Evolutionary conservation across 2,797 vertebrate species (phyloP).

Genomic region (Erethizon dorsatum): DNA sequence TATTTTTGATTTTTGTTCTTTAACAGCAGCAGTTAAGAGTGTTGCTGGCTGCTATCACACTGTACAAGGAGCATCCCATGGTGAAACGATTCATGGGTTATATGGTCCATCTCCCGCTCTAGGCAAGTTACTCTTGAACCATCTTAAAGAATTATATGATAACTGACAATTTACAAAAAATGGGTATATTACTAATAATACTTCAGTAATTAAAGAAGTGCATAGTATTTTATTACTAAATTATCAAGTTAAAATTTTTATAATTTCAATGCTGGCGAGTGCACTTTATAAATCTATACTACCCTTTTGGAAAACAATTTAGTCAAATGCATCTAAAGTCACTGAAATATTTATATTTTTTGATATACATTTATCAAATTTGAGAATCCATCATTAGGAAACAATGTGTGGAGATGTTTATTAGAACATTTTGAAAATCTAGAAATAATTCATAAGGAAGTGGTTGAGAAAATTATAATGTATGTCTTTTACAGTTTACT

Average conservation of each 20-base stretch:
- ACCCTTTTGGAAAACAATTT: slow-evolving; percentile 45
- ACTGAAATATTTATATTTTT: slow-evolving; percentile 43
- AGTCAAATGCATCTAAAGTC: slow-evolving; percentile 1
- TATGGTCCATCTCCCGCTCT: not conserved
- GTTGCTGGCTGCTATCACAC: slow-evolving; percentile 7
- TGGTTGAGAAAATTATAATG: slow-evolving; percentile 32
- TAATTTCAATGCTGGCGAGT: not conserved
- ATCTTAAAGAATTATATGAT: slow-evolving; percentile 60
- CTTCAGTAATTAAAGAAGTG: slow-evolving; percentile 55
- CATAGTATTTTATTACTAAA: slow-evolving; percentile 42
- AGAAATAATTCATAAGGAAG: slow-evolving; percentile 5
- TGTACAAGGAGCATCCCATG: not conserved
- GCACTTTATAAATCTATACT: not conserved
- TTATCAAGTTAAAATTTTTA: slow-evolving; percentile 41
- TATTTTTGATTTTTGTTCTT: slow-evolving; percentile 73
- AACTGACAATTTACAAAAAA: slow-evolving; percentile 52
- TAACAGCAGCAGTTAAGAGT: slow-evolving; percentile 62
- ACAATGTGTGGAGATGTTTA: slow-evolving; percentile 24
- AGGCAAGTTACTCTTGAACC: slow-evolving; percentile 34
- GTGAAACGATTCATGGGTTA: not conserved
- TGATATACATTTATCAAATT: slow-evolving; percentile 45
- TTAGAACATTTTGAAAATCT: slow-evolving; percentile 41
- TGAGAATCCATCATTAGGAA: not conserved
- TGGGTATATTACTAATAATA: not conserved
- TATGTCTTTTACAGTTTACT: slow-evolving; percentile 14